phyloP scores from a whole-genome alignment of 2,113 vertebrate genomes.

The Electrona antarctica region DNA sequence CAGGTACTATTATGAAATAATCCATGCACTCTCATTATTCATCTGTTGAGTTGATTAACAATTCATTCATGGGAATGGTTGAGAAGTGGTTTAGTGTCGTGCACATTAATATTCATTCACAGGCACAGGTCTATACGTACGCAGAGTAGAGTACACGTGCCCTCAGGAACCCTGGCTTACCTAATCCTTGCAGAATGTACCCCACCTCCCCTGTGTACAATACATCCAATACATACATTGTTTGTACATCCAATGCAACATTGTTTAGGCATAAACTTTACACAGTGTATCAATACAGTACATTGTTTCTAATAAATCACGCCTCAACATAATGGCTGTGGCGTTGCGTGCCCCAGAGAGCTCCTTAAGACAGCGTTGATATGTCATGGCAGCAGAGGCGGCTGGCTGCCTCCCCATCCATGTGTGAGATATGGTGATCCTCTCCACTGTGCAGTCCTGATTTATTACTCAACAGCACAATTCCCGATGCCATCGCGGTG shows the following conservation, averaged over 20 bases:
- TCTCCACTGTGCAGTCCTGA: slow-evolving; percentile 35
- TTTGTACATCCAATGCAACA: slow-evolving; percentile 29
- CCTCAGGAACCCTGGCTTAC: slow-evolving; percentile 6
- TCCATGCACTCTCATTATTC: slow-evolving; percentile 44
- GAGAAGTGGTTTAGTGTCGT: slow-evolving; percentile 39
- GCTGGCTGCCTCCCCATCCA: slow-evolving; percentile 40
- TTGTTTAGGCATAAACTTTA: slow-evolving; percentile 39
- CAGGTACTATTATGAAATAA: slow-evolving; percentile 49
- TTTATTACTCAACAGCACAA: slow-evolving; percentile 55
- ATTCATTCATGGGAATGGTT: slow-evolving; percentile 42
- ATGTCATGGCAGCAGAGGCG: slow-evolving; percentile 46
- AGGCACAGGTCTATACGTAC: not conserved
- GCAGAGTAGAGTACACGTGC: slow-evolving; percentile 5
- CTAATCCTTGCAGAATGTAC: slow-evolving; percentile 14
- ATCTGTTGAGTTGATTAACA: slow-evolving; percentile 49
- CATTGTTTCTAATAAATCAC: slow-evolving; percentile 59
- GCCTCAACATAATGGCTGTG: slow-evolving; percentile 14
- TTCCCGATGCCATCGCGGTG: slow-evolving; percentile 42
- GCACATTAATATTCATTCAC: slow-evolving; percentile 45
- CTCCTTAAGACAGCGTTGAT: slow-evolving; percentile 40
- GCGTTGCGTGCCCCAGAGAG: slow-evolving; percentile 24
- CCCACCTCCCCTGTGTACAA: slow-evolving; percentile 22
- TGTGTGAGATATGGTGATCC: slow-evolving; percentile 45
- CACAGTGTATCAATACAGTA: slow-evolving; percentile 23
- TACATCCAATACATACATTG: slow-evolving; percentile 21